A percentile compares a stretch with the other conserved stretches of the same genome.
phyloP scores from a whole-genome alignment of 1,140 invertebrate genomes.

The Antheraea mylitta region DNA sequence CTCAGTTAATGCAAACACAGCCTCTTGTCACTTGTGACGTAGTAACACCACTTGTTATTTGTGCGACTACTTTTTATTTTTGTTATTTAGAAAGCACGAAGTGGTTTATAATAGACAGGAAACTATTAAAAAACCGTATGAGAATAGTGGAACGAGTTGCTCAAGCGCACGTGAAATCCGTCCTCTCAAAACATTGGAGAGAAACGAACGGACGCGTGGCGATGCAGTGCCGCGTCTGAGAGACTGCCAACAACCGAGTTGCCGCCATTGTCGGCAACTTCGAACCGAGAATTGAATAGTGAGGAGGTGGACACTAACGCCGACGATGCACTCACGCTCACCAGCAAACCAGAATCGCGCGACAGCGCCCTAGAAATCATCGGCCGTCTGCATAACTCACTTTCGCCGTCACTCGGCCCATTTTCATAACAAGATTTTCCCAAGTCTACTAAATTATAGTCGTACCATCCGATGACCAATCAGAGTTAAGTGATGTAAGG shows the following conservation, averaged over 20 bases:
- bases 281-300: conserved; percentile 10
- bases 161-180: conserved; percentile 29
- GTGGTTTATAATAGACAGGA: conserved; percentile 4
- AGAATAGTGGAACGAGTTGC: conserved; percentile 18
- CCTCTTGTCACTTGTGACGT: conserved; percentile 31
- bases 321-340: conserved; percentile 23
- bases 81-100: conserved; percentile 9
- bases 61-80: conserved; percentile 5
- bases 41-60: conserved; percentile 20
- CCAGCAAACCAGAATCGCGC: conserved; percentile 27
- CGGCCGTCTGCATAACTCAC: conserved; percentile 42
- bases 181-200: background rate
- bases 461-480: conserved; percentile 10
- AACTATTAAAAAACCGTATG: background rate
- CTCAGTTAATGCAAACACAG: conserved; percentile 56
- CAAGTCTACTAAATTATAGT: background rate
- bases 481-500: conserved; percentile 10
- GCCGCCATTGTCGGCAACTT: conserved; percentile 25
- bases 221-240: conserved; percentile 37
- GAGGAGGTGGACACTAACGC: conserved; percentile 10
- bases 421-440: conserved; percentile 38
- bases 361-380: conserved; percentile 51
- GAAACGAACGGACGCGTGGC: conserved; percentile 36
- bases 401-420: conserved; percentile 48
- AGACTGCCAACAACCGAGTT: conserved; percentile 17